Evolutionary conservation across 2,113 vertebrate species (phyloP).

Genomic region (Orientallactaga bullata): DNA sequence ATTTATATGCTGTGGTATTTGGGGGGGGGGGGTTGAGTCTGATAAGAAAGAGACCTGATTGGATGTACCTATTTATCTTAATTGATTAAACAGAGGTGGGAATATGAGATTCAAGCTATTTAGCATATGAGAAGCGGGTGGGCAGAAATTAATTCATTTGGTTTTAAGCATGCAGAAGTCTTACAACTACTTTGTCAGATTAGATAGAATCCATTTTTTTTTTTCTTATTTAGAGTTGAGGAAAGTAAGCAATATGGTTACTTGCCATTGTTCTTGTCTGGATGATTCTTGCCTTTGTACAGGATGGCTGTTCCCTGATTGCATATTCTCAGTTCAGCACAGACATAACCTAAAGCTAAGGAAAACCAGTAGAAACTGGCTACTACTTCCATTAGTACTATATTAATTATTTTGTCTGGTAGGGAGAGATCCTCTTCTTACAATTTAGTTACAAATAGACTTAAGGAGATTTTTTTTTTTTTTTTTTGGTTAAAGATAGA

Average conservation of each 20-base stretch:
- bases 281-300: too few species aligned
- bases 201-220: background rate
- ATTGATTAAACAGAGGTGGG: background rate
- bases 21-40: background rate
- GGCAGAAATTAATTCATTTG: conserved; percentile 10
- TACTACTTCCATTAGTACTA: background rate
- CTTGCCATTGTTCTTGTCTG: background rate
- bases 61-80: background rate
- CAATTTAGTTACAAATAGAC: conserved; percentile 19
- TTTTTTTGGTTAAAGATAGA: background rate
- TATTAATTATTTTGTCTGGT: conserved; percentile 3
- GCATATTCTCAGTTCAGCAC: background rate
- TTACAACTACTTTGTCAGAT: background rate
- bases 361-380: background rate
- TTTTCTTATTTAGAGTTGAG: conserved; percentile 1
- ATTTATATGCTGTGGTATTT: background rate
- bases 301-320: background rate
- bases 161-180: background rate
- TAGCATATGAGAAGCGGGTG: background rate
- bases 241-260: background rate
- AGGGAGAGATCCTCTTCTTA: background rate
- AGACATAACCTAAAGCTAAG: background rate
- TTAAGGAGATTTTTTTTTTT: conserved; percentile 37
- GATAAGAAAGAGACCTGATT: background rate
- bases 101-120: background rate